These are phyloP conservation scores for Andricus grossulariae DNA, from an alignment of 1,140 invertebrate genomes.

Conservation along the genomic window DNA sequence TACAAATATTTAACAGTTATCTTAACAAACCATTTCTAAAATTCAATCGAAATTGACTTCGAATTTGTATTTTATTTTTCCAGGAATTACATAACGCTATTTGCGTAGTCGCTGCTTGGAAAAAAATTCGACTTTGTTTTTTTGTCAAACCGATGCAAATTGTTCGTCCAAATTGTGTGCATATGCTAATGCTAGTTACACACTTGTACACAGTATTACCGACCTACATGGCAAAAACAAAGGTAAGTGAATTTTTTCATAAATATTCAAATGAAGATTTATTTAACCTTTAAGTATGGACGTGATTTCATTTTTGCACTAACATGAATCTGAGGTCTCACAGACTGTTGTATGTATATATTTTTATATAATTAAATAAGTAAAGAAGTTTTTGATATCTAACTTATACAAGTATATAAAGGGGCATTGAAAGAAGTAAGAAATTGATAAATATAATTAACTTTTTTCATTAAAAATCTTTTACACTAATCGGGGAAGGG, in stretches of 20 bases:
- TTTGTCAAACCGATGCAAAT: conserved; percentile 64
- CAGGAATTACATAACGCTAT: conserved; percentile 69
- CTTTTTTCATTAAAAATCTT: too few relatives aligned
- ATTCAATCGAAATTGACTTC: neutral
- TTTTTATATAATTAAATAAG: too few relatives aligned
- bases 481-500: too few relatives aligned
- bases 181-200: conserved; percentile 66
- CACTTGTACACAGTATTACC: conserved; percentile 69
- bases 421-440: too few relatives aligned
- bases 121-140: conserved; percentile 67
- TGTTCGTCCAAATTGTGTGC: conserved; percentile 60
- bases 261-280: conserved; percentile 31
- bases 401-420: too few relatives aligned
- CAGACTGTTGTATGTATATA: too few relatives aligned
- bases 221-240: conserved; percentile 57
- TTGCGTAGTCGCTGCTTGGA: conserved; percentile 65
- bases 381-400: too few relatives aligned
- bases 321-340: too few relatives aligned
- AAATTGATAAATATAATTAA: too few relatives aligned
- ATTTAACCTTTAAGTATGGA: neutral
- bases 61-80: conserved; percentile 23
- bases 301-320: too few relatives aligned
- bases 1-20: too few relatives aligned
- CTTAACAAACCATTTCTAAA: neutral
- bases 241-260: conserved; percentile 55